Evolutionary conservation across 2,888 invertebrate genomes (phyloP).

Genomic region (Watsonalla cultraria): DNA sequence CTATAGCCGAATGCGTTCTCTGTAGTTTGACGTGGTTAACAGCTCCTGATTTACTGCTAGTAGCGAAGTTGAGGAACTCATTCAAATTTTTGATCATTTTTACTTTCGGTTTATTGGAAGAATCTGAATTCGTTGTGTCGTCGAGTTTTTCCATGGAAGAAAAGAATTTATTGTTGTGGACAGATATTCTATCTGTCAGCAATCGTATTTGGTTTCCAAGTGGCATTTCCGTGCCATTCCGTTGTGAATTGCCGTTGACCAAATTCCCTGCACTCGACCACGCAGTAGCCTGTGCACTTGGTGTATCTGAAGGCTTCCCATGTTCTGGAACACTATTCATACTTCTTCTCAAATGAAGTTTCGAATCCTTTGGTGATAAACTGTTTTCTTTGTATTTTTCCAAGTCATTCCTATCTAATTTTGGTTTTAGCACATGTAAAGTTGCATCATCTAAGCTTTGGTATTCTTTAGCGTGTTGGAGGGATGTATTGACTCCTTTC

Average conservation of each 20-base stretch:
- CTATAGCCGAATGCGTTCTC: constrained; percentile 56
- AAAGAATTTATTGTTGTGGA: constrained; percentile 73
- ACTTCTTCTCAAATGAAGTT: constrained; percentile 37
- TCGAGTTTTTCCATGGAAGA: constrained; percentile 80
- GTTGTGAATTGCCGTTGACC: constrained; percentile 51
- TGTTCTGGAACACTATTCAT: constrained; percentile 67
- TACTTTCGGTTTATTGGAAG: constrained; percentile 55
- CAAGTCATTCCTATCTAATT: constrained; percentile 36
- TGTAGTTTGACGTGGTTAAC: constrained; percentile 50
- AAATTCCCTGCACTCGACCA: constrained; percentile 60
- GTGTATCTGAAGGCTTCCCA: constrained; percentile 35
- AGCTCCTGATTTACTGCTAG: constrained; percentile 74
- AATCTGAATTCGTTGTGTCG: constrained; percentile 48
- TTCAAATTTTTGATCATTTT: constrained; percentile 88
- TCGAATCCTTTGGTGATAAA: constrained; percentile 35
- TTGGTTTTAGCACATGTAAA: constrained; percentile 45
- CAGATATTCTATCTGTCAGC: constrained; percentile 63
- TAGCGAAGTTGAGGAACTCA: constrained; percentile 89
- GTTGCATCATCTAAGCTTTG: constrained; percentile 84
- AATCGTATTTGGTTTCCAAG: constrained; percentile 64
- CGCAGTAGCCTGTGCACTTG: constrained; percentile 26
- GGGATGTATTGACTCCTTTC: constrained; percentile 50
- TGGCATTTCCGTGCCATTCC: constrained; percentile 49
- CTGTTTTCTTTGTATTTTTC: constrained; percentile 37
- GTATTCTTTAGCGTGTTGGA: constrained; percentile 80